Evolutionary conservation across 1,140 invertebrate species (phyloP), one percentile per base, ranked within the genome.

Genomic region (Drosophila equinoxialis): DNA sequence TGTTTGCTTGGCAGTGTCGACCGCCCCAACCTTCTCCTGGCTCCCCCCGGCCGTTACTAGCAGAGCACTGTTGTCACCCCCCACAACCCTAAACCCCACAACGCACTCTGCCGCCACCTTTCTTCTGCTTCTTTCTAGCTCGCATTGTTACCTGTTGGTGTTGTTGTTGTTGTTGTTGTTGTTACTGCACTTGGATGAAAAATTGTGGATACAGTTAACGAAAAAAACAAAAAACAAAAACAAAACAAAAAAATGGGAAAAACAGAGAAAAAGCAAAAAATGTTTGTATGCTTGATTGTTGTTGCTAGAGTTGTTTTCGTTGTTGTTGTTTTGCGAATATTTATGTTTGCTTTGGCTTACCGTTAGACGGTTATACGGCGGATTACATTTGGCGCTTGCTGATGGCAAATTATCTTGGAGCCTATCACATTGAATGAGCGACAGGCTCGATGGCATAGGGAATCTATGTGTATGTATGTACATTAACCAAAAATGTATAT

Each of bases 291-390:
- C 65, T 65, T 84, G 81, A 84, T 84, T 84, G 80, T 60, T 67
- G 65, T 68, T 67, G 65, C 30, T 30, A 30, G 30, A 30, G 30
- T 45, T 65, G 71, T 45, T 63, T 45, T 17, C 76, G 74, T 60
- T 73, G 68, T 61, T 84, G 73, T 77, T 84, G 77, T 57, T 68
- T 72, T 85, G 81, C 67, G 82, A 71, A 86, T 83, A 87, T 89
- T 89, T 86, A 83, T 86, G 83, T 83, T 87, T 79, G 83, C 80
- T 89, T 87, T 87, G 84, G 69, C 80, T 87, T 87, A 87, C 84
- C 84, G 84, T 87, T 87, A 87, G 80, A 81, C 84, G 79, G 82
- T 86, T 86, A 83, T 86, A 86, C 71, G 83, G 83, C 82, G 82
- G 84, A 86, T 86, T 86, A 86, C 83, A 86, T 86, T 86, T 87